Conservation (phyloP, 2,888 invertebrate species). For the Leptopilina myrica region DNA sequence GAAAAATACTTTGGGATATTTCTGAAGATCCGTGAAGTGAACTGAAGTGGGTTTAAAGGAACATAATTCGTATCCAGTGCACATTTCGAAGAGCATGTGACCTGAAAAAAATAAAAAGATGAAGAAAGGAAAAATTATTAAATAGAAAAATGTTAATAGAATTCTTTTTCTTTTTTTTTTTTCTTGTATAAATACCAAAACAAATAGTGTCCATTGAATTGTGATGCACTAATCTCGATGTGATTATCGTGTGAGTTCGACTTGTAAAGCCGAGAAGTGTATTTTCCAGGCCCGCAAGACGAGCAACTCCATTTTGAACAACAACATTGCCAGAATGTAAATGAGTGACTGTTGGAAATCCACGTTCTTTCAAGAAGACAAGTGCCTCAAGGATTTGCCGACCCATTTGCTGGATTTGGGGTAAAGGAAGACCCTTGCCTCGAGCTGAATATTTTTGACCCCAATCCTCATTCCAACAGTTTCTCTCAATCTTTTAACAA, state of each 20-base stretch:
- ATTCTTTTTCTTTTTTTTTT: no score
- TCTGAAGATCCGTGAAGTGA: constrained; percentile 84
- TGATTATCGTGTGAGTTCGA: constrained; percentile 79
- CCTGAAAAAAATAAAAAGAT: constrained; percentile 72
- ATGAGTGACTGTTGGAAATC: constrained; percentile 91
- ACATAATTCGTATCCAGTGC: constrained; percentile 89
- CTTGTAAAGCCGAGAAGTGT: constrained; percentile 87
- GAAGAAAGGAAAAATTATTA: not conserved
- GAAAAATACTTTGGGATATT: constrained; percentile 83
- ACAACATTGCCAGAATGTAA: constrained; percentile 94
- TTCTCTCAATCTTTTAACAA: constrained; percentile 73
- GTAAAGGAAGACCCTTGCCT: constrained; percentile 84
- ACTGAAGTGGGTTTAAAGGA: constrained; percentile 86
- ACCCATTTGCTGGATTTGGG: constrained; percentile 91
- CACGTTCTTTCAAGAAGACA: constrained; percentile 90
- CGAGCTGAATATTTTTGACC: constrained; percentile 84
- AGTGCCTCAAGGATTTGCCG: constrained; percentile 92
- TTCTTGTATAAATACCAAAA: constrained; percentile 79
- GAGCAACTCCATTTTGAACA: constrained; percentile 93
- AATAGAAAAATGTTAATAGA: no score
- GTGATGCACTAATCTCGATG: constrained; percentile 77
- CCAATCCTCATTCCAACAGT: constrained; percentile 89
- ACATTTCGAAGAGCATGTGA: constrained; percentile 94
- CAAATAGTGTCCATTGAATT: constrained; percentile 82
- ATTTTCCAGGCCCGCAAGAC: constrained; percentile 92